Evolutionary conservation across 2,888 invertebrate species (phyloP).

Genomic region (Dromius quadrimaculatus): DNA sequence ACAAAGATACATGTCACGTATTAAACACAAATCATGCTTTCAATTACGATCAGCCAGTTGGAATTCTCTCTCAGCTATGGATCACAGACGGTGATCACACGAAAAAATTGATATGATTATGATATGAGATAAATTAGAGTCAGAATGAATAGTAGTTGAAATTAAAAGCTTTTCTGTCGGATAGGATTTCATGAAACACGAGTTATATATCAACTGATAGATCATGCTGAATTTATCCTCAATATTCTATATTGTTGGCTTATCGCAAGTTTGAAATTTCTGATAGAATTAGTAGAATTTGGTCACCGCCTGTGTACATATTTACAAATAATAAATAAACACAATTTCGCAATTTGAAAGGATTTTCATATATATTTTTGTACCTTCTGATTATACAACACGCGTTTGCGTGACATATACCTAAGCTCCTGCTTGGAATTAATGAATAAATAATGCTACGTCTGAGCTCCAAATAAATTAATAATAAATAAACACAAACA

Average conservation of each 20-base stretch:
- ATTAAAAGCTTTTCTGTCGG: no score
- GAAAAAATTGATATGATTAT: no score
- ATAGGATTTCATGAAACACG: no score
- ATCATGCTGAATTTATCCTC: not conserved
- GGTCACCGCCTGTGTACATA: constrained; percentile 32
- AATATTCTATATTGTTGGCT: not conserved
- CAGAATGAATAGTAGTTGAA: no score
- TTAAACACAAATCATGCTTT: constrained; percentile 29
- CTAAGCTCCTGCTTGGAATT: constrained; percentile 46
- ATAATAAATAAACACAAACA: constrained; percentile 50
- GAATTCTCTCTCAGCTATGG: constrained; percentile 4
- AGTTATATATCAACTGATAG: no score
- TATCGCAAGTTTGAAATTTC: not conserved
- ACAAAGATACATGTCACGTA: constrained; percentile 49
- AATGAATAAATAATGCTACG: constrained; percentile 42
- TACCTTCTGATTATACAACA: constrained; percentile 48
- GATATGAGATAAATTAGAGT: no score
- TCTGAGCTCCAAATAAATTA: constrained; percentile 37
- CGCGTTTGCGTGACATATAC: constrained; percentile 48
- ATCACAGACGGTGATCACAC: not conserved
- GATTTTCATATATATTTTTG: constrained; percentile 46
- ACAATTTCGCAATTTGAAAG: constrained; percentile 46
- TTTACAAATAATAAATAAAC: constrained; percentile 43
- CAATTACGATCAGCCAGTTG: constrained; percentile 14
- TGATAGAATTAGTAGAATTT: constrained; percentile 30